Evolutionary conservation across 2,113 vertebrate genomes (phyloP), one percentile per base, ranked within the genome.

Genomic region (Apistogramma diplotaenia): DNA sequence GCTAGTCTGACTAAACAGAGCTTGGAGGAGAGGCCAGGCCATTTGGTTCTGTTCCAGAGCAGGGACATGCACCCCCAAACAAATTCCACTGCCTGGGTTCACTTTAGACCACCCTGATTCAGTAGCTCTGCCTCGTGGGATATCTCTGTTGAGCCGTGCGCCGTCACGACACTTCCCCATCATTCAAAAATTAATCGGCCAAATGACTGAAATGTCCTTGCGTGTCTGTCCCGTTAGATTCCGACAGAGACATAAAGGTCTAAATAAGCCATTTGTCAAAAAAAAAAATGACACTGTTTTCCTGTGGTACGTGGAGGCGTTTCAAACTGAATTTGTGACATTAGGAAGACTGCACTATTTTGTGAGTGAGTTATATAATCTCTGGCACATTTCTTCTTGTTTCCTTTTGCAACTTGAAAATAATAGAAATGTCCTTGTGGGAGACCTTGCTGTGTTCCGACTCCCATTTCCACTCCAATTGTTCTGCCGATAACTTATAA

Each of bases 401-500:
- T 27, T 43, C 35, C 57, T 16, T 54, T 62, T 80, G 78, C 56
- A 60, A 35, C 57, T 79, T 43, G 71, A 76, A 84, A 79, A 61
- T 74, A 83, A 87, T 61, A 84, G 71, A 84, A 85, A 33, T 46
- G 78, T 84, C 87, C 73, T 88, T 83, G 62, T 76, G 5, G 81
- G 59, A 78, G 72, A 83, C 79, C 78, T 90, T 81, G 73, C 54
- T 51, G 61, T 60, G 57, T 56, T 49, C 67, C 10, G 15, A 70
- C 73, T 76, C n/a, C 75, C 11, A 46, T 90, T 90, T 89, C 70
- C 83, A 77, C 84, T 84, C 35, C 54, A 82, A 57, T 83, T 71
- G 80, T 76, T 88, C 51, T 74, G 82, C 91, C 82, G 85, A 91
- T 92, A 91, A 83, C 82, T 87, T 76, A 76, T 59, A 81, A 1